Percentiles rank a stretch among this genome's conserved stretches.
Conservation (phyloP, 30 jellyfish, hydroid and myxozoan species). For the Mastigias papua region DNA sequence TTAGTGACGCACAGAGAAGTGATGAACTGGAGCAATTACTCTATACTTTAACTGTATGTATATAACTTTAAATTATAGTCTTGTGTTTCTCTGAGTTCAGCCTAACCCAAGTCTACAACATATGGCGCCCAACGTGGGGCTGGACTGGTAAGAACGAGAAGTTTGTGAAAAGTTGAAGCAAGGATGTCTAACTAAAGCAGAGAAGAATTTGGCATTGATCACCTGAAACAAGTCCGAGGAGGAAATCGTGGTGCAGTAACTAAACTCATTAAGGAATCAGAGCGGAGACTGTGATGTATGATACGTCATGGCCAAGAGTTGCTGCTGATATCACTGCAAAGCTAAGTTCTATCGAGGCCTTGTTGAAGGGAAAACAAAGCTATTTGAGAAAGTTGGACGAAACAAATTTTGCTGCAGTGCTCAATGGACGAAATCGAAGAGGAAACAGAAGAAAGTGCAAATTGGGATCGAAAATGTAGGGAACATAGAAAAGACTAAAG, state of each 20-base stretch:
- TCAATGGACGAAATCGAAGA: not conserved
- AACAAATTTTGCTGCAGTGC: not conserved
- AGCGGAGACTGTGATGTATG: not conserved
- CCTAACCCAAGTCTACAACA: not conserved
- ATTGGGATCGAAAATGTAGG: not conserved
- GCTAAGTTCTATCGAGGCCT: not conserved
- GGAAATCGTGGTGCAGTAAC: not conserved
- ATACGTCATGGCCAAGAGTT: not conserved
- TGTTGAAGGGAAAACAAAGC: not conserved
- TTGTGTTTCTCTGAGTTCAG: not conserved
- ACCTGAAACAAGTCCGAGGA: not conserved
- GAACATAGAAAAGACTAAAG: not conserved
- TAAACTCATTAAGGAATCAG: not conserved
- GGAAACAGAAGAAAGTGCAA: not conserved
- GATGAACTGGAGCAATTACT: too few species aligned
- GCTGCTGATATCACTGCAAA: not conserved
- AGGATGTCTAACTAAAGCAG: not conserved
- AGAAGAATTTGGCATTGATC: not conserved
- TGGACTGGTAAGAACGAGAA: not conserved
- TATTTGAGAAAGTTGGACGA: not conserved
- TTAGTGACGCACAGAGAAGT: too few species aligned
- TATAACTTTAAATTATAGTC: too few species aligned
- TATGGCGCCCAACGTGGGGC: not conserved
- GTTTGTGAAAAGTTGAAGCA: not conserved
- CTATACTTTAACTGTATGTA: too few species aligned